Evolutionary conservation across 2,888 invertebrate species (phyloP).

Genomic region (Congeria kusceri): DNA sequence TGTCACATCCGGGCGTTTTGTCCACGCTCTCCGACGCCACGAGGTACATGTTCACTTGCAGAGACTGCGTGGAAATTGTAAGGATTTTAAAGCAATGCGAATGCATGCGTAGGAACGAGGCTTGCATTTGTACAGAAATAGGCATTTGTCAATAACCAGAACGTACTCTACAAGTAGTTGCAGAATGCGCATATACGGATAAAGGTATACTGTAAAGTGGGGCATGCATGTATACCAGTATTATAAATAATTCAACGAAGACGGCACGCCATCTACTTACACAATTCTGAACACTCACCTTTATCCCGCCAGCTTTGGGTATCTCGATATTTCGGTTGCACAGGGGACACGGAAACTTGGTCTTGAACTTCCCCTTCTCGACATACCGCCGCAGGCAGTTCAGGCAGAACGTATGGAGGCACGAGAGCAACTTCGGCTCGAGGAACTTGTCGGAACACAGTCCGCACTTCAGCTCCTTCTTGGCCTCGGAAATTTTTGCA

Average conservation of each 20-base stretch:
- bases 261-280: too few species aligned
- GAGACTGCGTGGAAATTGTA: slow-evolving; percentile 21
- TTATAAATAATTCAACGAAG: too few species aligned
- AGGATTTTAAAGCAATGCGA: background rate
- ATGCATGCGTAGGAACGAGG: too few species aligned
- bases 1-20: slow-evolving; percentile 59
- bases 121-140: too few species aligned
- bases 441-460: slow-evolving; percentile 57
- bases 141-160: background rate
- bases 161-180: too few species aligned
- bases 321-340: slow-evolving; percentile 60
- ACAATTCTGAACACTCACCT: slow-evolving; percentile 29
- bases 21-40: slow-evolving; percentile 54
- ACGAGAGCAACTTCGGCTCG: slow-evolving; percentile 59
- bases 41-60: slow-evolving; percentile 59
- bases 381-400: slow-evolving; percentile 56
- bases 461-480: slow-evolving; percentile 57
- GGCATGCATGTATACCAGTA: background rate
- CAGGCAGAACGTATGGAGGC: slow-evolving; percentile 60
- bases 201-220: too few species aligned
- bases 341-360: slow-evolving; percentile 57
- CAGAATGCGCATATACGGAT: too few species aligned
- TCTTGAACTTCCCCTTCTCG: slow-evolving; percentile 61
- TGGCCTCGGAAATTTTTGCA: slow-evolving; percentile 25
- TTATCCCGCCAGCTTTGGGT: slow-evolving; percentile 60